Evolutionary conservation across 2,797 vertebrate genomes (phyloP), one percentile per base, ranked within the genome.

Genomic region (Gephyroberyx darwinii): DNA sequence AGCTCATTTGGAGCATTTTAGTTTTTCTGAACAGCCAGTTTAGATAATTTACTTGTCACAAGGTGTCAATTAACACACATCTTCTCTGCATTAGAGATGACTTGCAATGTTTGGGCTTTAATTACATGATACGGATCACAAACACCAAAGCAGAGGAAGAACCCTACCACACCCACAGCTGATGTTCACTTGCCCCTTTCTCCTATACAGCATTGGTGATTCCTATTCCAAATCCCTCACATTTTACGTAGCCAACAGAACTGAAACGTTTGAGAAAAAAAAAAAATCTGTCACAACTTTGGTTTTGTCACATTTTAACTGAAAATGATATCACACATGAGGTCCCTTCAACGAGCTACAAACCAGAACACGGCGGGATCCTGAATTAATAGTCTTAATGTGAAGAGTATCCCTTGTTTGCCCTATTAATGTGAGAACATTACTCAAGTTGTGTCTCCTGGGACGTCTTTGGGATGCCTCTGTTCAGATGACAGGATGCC

Each of bases 1-100:
- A 87, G 81, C 84, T 94, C 83, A 90, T 94, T 95, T 93, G 83
- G 88, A 86, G 64, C 75, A 72, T 92, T 90, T 72, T 90, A 87
- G 89, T 88, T 50, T 72, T 69, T 72, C 45, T 93, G 89, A 93
- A 92, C 89, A 85, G 90, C 81, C 91, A 74, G 86, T 93, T 93
- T 92, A 71, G 66, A 76, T 63, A 58, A 63, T 71, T 60, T 35
- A 66, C 69, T 78, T 52, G 43, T 80, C 77, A 68, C 65, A 85
- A 81, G 65, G 67, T 69, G 66, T 77, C 78, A 76, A 53, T 76
- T 81, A 75, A 85, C 73, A 69, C 78, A 61, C 69, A 68, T 82
- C 72, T 77, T 62, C 39, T 30, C 51, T 71, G 64, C 19, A 70
- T 86, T 85, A 56, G 17, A 81, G 57, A 58, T 73, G 62, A 86